Base-by-base conservation (phyloP, 2,113 vertebrate genomes). In the Acrocephalus kingi region DNA sequence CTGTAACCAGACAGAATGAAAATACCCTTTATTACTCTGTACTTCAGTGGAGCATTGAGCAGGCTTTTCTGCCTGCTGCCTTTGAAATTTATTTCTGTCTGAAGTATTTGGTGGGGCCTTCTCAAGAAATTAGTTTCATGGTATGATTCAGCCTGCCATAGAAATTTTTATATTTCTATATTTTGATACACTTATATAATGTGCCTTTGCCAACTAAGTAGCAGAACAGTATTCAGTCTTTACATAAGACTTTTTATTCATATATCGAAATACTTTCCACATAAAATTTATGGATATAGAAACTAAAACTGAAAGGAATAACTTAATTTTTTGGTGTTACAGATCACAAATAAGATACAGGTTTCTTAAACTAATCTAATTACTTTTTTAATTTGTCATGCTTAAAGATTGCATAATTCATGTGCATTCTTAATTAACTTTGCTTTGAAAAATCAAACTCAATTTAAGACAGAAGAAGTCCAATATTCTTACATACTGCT, bases 191-290 rank as follows among this genome's bases (percentile, higher is more conserved):
- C 13, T 76, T 92, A 72, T 41, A 62, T 5, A 78, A 37, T 52
- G 31, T 13, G 3, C 15, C 22, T 89, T 84, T 82, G 71, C 91
- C 91, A 95, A 22, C 59, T 77, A 85, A 94, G 77, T 87, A 94
- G 89, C 75, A 85, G 91, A 93, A 89, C 73, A 88, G 59, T 55
- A 72, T 94, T 83, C 52, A 55, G 35, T 61, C 63, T 93, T 84
- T 68, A 46, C 56, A 56, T 66, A 52, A 77, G 69, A 48, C 9
- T 35, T 94, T 82, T 94, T 89, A 87, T 64, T 74, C 31, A 41
- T 46, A 71, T 62, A 62, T 66, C 61, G 75, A 89, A 95, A 72
- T 82, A 72, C 31, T 92, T 95, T 92, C 84, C 81, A 84, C 72
- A 93, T 52, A 72, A 84, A 85, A 90, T 72, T 49, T 91, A 78